These are phyloP conservation scores for Poecile atricapillus DNA, from an alignment of 2,113 vertebrate species.

Conservation along the genomic window DNA sequence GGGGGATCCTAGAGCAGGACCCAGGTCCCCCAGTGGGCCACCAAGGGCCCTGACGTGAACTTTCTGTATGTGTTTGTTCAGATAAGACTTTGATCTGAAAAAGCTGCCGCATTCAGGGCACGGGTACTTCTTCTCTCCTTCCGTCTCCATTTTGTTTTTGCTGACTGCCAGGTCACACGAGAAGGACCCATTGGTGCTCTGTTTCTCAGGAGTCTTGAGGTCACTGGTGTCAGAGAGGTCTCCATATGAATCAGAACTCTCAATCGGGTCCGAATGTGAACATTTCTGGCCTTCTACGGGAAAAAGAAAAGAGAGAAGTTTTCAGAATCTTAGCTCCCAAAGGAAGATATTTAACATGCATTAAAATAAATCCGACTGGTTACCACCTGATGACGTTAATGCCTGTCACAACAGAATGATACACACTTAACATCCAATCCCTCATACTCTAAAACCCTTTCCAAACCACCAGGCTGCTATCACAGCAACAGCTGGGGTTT, in stretches of 20 bases:
- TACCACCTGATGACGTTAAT: neutral
- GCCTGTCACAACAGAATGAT: neutral
- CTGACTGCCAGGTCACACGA: slow-evolving; percentile 85
- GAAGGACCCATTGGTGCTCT: slow-evolving; percentile 85
- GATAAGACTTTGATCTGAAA: slow-evolving; percentile 98
- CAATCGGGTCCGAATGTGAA: slow-evolving; percentile 93
- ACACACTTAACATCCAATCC: neutral
- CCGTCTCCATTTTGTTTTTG: slow-evolving; percentile 84
- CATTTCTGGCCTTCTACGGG: slow-evolving; percentile 86
- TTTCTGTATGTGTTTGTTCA: slow-evolving; percentile 98
- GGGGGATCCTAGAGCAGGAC: slow-evolving; percentile 86
- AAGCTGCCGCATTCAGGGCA: slow-evolving; percentile 94
- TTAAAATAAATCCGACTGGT: neutral
- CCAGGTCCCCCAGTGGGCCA: slow-evolving; percentile 81
- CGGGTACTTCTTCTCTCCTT: slow-evolving; percentile 92
- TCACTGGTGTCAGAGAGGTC: slow-evolving; percentile 92
- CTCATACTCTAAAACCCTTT: neutral
- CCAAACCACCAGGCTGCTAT: neutral
- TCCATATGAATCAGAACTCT: slow-evolving; percentile 92
- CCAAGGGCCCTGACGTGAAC: slow-evolving; percentile 88
- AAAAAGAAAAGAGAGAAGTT: slow-evolving; percentile 41
- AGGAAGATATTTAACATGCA: neutral
- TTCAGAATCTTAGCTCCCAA: neutral
- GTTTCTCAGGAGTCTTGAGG: slow-evolving; percentile 90
- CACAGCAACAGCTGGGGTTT: neutral